Percentiles rank a stretch among this genome's conserved stretches.
phyloP scores from a whole-genome alignment of 1,140 invertebrate genomes.

The Aphelenchoides fujianensis region DNA sequence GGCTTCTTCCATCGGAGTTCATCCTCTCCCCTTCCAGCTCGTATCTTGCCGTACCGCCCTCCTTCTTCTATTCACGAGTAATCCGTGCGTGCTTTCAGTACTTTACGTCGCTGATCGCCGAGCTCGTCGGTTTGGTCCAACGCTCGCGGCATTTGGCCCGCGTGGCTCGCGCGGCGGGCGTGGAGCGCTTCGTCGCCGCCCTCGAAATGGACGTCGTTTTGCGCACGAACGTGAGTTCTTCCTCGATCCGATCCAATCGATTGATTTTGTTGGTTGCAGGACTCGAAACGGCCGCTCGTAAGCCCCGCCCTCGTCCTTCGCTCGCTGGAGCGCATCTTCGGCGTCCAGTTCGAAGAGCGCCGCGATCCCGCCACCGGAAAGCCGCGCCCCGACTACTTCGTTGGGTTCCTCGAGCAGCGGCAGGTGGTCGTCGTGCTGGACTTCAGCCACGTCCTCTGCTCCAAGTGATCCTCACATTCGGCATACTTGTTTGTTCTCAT shows the following conservation, averaged over 20 bases:
- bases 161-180: background rate
- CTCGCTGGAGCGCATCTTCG: background rate
- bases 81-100: background rate
- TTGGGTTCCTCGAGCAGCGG: background rate
- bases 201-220: conserved; percentile 1
- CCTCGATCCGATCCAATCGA: too few species aligned
- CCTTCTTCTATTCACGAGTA: background rate
- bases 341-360: background rate
- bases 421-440: background rate
- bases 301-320: background rate
- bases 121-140: background rate
- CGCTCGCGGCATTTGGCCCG: background rate
- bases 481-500: too few species aligned
- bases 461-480: too few species aligned
- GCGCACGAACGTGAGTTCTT: background rate
- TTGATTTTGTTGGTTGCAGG: background rate
- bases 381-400: background rate
- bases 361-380: background rate
- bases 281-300: background rate
- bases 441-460: background rate
- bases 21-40: background rate
- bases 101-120: background rate
- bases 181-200: background rate
- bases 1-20: background rate
- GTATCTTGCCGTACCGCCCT: too few species aligned